Conservation (phyloP, 2,797 vertebrate species). For the Cirrhinus molitorella region DNA sequence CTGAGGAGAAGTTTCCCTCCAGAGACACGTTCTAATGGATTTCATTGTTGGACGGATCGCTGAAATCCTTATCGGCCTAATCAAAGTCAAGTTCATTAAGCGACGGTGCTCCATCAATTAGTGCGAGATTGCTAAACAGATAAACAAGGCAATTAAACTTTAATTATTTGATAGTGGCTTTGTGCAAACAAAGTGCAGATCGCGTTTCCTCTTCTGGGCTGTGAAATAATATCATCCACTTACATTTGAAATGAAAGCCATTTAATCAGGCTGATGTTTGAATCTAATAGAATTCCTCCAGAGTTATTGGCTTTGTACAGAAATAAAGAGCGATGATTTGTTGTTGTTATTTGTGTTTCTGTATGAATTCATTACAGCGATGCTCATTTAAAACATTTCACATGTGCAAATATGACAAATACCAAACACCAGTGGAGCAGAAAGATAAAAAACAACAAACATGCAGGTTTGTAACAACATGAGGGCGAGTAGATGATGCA, state of each 20-base stretch:
- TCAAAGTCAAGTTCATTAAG: constrained; percentile 57
- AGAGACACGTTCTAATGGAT: constrained; percentile 16
- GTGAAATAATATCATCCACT: neutral
- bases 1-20: constrained; percentile 1
- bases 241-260: neutral
- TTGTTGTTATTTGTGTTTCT: neutral
- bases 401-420: neutral
- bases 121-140: constrained; percentile 51
- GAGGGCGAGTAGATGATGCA: neutral
- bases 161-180: constrained; percentile 49
- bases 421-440: neutral
- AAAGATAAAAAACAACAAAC: neutral
- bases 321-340: neutral
- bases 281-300: neutral
- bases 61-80: constrained; percentile 47
- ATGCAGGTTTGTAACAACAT: neutral
- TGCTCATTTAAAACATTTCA: neutral
- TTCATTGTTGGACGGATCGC: neutral
- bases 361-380: neutral
- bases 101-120: constrained; percentile 40
- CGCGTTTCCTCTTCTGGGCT: neutral
- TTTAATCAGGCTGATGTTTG: neutral
- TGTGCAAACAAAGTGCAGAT: constrained; percentile 10
- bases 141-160: constrained; percentile 47
- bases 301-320: neutral